Evolutionary conservation across 1,140 invertebrate genomes (phyloP).

Genomic region (Tetramorium simillimum): DNA sequence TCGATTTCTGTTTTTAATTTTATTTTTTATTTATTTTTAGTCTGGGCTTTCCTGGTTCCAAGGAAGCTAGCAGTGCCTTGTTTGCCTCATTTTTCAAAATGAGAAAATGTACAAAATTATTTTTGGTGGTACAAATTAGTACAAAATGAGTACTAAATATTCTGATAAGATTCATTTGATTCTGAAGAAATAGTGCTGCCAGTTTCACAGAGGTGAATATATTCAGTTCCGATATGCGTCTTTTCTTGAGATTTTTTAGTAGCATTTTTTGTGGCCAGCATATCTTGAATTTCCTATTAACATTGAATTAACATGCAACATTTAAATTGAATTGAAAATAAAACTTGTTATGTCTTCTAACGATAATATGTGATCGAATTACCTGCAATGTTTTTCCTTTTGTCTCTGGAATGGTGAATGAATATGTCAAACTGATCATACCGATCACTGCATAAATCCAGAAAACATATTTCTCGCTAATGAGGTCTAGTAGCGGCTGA

Average conservation of each 20-base stretch:
- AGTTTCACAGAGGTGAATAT: neutral
- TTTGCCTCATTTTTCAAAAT: too few relatives aligned
- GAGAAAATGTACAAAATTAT: too few relatives aligned
- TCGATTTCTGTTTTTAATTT: too few relatives aligned
- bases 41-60: too few relatives aligned
- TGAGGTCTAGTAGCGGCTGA: constrained; percentile 87
- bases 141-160: too few relatives aligned
- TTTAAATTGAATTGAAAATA: neutral
- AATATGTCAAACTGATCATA: constrained; percentile 88
- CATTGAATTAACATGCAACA: too few relatives aligned
- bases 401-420: constrained; percentile 91
- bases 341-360: neutral
- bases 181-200: too few relatives aligned
- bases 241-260: neutral
- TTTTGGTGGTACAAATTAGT: too few relatives aligned
- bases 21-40: too few relatives aligned
- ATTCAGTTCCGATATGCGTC: neutral
- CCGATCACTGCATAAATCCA: constrained; percentile 90
- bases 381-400: too few relatives aligned
- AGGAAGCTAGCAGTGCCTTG: too few relatives aligned
- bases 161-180: neutral
- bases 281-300: constrained; percentile 78
- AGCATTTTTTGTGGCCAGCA: constrained; percentile 11
- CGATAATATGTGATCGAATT: neutral
- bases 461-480: constrained; percentile 90